These are phyloP conservation scores for Mactromeris polynyma DNA, from an alignment of 2,888 invertebrate species.

Conservation along the genomic window DNA sequence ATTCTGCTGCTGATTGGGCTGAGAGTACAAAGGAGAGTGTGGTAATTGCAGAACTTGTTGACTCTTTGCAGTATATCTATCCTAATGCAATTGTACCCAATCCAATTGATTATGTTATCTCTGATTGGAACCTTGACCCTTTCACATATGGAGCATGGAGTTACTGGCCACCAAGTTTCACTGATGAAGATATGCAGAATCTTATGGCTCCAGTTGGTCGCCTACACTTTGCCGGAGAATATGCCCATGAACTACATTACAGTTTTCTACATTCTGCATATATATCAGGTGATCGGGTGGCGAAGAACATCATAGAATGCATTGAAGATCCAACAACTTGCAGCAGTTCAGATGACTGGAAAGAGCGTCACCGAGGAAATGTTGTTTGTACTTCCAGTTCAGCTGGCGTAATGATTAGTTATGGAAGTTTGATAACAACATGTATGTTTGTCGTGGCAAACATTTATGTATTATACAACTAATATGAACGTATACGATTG, in stretches of 20 bases:
- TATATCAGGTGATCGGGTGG: slow-evolving; percentile 1
- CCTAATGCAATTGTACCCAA: slow-evolving; percentile 3
- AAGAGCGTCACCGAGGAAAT: background rate
- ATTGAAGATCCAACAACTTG: background rate
- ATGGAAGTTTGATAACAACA: background rate
- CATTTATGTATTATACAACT: too few relatives aligned
- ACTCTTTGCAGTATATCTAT: slow-evolving; percentile 49
- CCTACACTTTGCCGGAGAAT: slow-evolving; percentile 68
- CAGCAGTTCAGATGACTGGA: background rate
- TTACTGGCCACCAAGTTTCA: slow-evolving; percentile 60
- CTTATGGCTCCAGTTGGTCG: slow-evolving; percentile 56
- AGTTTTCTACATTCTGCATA: slow-evolving; percentile 61
- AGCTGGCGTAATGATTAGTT: background rate
- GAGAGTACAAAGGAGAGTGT: slow-evolving; percentile 38
- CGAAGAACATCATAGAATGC: slow-evolving; percentile 20
- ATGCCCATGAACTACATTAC: slow-evolving; percentile 35
- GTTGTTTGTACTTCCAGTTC: background rate
- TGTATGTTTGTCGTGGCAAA: background rate
- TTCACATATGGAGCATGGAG: slow-evolving; percentile 52
- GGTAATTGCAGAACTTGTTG: slow-evolving; percentile 50
- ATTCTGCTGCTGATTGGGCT: slow-evolving; percentile 48
- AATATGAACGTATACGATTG: too few relatives aligned
- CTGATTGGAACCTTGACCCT: slow-evolving; percentile 52
- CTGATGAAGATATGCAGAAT: slow-evolving; percentile 25
- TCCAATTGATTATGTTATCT: slow-evolving; percentile 39